Evolutionary conservation across 1,140 invertebrate species (phyloP).

Genomic region (Drosophila takahashii): DNA sequence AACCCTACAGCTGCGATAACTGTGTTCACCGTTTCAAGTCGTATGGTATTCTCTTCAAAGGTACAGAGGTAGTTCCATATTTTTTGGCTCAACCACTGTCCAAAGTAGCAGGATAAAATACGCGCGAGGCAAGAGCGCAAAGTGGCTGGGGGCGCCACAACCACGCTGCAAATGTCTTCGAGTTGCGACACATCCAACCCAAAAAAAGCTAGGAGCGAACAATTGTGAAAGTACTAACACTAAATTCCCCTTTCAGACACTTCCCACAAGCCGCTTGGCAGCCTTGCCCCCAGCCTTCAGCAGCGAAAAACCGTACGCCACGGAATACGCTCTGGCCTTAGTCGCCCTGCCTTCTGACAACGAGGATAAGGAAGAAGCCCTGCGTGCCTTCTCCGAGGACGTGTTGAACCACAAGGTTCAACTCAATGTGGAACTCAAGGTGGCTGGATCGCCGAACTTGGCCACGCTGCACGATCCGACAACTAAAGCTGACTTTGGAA

Average conservation of each 20-base stretch:
- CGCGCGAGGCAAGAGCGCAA: conserved; percentile 14
- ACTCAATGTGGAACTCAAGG: conserved; percentile 90
- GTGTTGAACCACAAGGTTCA: conserved; percentile 89
- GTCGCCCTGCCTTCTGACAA: conserved; percentile 93
- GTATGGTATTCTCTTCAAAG: conserved; percentile 34
- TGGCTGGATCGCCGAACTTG: conserved; percentile 86
- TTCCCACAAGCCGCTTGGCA: conserved; percentile 88
- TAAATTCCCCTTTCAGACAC: conserved; percentile 71
- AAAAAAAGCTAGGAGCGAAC: not conserved
- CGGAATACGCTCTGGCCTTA: conserved; percentile 94
- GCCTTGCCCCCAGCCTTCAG: conserved; percentile 92
- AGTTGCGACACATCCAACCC: conserved; percentile 40
- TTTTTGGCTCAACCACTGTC: conserved; percentile 50
- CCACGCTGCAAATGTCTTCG: conserved; percentile 28
- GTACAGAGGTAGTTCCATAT: conserved; percentile 49
- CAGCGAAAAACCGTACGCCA: conserved; percentile 92
- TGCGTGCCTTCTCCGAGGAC: conserved; percentile 89
- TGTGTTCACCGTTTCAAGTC: conserved; percentile 19
- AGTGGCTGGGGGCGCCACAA: conserved; percentile 58
- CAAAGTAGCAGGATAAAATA: conserved; percentile 15
- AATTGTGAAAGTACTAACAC: not conserved
- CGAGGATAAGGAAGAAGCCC: conserved; percentile 91
- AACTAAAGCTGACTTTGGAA: conserved; percentile 93
- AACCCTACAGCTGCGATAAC: conserved; percentile 59
- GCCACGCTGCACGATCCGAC: conserved; percentile 90